A percentile compares a stretch with the other conserved stretches of the same genome.
Evolutionary conservation across 2,888 invertebrate genomes (phyloP).

Genomic region (Bursaphelenchus okinawaensis): DNA sequence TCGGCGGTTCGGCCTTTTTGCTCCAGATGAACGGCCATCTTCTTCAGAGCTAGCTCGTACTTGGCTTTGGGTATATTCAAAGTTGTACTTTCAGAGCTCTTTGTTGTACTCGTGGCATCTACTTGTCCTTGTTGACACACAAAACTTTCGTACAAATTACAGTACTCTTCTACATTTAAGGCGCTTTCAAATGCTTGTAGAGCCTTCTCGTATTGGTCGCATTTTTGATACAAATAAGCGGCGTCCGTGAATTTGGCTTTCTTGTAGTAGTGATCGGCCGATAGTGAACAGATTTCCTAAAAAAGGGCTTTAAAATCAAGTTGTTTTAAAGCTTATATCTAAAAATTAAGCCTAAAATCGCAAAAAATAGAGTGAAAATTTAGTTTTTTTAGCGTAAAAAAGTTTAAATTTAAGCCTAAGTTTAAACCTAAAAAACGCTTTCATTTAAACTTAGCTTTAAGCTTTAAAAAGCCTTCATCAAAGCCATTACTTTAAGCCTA

Average conservation of each 20-base stretch:
- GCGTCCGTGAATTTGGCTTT: slow-evolving; percentile 35
- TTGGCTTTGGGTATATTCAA: neutral
- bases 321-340: neutral
- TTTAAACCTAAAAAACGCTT: too few species aligned
- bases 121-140: neutral
- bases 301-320: slow-evolving; percentile 7
- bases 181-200: slow-evolving; percentile 15
- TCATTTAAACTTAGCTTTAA: too few species aligned
- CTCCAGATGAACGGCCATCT: slow-evolving; percentile 24
- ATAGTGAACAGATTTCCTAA: slow-evolving; percentile 33
- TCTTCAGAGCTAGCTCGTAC: slow-evolving; percentile 10
- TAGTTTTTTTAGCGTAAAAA: too few species aligned
- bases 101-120: too few species aligned
- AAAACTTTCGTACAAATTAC: slow-evolving; percentile 5
- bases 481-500: too few species aligned
- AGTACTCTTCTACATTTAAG: slow-evolving; percentile 9
- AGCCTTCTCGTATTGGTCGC: slow-evolving; percentile 27
- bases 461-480: too few species aligned
- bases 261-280: slow-evolving; percentile 28
- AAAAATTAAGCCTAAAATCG: too few species aligned
- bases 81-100: too few species aligned
- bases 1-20: slow-evolving; percentile 5
- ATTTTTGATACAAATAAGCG: slow-evolving; percentile 31
- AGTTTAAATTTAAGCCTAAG: too few species aligned
- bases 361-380: too few species aligned